Evolutionary conservation across 2,888 invertebrate species (phyloP).

Genomic region (Pachydiplax longipennis): DNA sequence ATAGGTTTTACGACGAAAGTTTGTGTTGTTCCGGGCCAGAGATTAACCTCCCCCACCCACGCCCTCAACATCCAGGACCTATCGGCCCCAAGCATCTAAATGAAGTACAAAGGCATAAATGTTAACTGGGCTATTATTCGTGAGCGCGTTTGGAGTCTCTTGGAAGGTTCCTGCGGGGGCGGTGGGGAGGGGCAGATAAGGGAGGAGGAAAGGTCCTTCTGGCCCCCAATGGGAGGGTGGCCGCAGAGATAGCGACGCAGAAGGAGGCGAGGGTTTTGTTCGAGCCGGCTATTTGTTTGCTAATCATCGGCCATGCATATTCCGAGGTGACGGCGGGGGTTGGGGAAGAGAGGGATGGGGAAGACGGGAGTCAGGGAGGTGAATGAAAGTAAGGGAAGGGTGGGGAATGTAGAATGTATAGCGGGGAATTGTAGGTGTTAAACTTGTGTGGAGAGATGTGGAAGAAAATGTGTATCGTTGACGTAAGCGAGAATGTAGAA

Average conservation of each 20-base stretch:
- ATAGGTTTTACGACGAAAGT: slow-evolving; percentile 46
- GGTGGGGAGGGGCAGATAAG: slow-evolving; percentile 26
- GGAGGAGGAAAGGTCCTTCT: not conserved
- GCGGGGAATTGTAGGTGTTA: too few species aligned
- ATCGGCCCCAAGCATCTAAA: slow-evolving; percentile 49
- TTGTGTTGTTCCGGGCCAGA: slow-evolving; percentile 49
- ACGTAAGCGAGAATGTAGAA: too few species aligned
- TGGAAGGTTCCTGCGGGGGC: slow-evolving; percentile 15
- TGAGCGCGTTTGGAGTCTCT: not conserved
- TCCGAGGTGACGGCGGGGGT: slow-evolving; percentile 26
- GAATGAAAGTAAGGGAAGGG: not conserved
- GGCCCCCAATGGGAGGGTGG: not conserved
- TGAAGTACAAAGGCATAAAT: slow-evolving; percentile 52
- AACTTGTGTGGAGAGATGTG: too few species aligned
- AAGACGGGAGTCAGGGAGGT: not conserved
- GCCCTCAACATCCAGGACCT: not conserved
- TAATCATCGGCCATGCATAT: slow-evolving; percentile 43
- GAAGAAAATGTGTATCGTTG: too few species aligned
- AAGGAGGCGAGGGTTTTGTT: slow-evolving; percentile 5
- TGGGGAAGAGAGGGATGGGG: not conserved
- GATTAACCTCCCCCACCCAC: slow-evolving; percentile 49
- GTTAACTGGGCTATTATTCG: slow-evolving; percentile 50
- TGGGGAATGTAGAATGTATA: too few species aligned
- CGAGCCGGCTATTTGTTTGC: slow-evolving; percentile 32
- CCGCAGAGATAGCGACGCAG: slow-evolving; percentile 1